phyloP scores from a whole-genome alignment of 2,113 vertebrate species.

The Chascanopsetta lugubris region DNA sequence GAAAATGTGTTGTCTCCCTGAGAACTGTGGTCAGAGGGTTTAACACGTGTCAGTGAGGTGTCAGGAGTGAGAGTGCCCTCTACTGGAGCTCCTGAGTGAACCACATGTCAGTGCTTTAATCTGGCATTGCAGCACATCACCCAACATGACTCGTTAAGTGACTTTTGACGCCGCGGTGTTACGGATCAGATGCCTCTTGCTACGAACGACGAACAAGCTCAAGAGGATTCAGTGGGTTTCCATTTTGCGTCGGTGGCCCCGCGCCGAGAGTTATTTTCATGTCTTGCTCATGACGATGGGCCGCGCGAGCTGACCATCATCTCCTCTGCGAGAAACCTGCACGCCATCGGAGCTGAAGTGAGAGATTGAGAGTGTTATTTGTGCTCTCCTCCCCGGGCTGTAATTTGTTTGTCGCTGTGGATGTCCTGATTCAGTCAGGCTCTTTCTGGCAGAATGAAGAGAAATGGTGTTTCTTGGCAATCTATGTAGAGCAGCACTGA shows the following conservation, averaged over 20 bases:
- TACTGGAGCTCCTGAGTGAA: slow-evolving; percentile 43
- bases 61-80: slow-evolving; percentile 50
- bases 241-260: not conserved
- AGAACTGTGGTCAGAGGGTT: not conserved
- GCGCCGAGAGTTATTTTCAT: not conserved
- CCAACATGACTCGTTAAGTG: not conserved
- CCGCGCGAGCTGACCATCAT: slow-evolving; percentile 2
- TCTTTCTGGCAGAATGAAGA: slow-evolving; percentile 69
- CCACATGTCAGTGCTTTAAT: not conserved
- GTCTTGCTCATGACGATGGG: not conserved
- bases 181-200: not conserved
- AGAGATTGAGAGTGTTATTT: slow-evolving; percentile 47
- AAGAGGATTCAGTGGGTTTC: not conserved
- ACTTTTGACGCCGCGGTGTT: not conserved
- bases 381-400: slow-evolving; percentile 22
- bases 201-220: not conserved
- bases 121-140: slow-evolving; percentile 16
- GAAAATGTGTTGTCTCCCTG: slow-evolving; percentile 2
- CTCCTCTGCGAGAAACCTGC: slow-evolving; percentile 7
- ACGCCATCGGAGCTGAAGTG: slow-evolving; percentile 15
- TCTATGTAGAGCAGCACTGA: slow-evolving; percentile 69
- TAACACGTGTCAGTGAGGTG: slow-evolving; percentile 21
- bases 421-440: slow-evolving; percentile 72
- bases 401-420: slow-evolving; percentile 63
- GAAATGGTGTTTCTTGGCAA: slow-evolving; percentile 67